Evolutionary conservation across 2,113 vertebrate genomes (phyloP), one percentile per base, ranked within the genome.

Genomic region (Theristicus caerulescens): DNA sequence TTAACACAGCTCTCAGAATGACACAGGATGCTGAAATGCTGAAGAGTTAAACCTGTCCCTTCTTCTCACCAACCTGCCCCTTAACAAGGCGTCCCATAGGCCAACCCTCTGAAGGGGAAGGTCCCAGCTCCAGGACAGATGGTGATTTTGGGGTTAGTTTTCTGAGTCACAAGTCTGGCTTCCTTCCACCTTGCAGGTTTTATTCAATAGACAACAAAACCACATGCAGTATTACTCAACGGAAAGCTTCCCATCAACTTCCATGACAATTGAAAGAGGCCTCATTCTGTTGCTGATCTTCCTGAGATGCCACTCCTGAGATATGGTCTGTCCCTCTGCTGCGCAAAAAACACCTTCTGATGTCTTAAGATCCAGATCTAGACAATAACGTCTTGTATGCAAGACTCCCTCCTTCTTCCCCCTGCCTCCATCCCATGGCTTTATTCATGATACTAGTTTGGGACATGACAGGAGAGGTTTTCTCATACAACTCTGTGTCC

Each of bases 1-100:
- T 96, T 93, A 73, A 77, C 17, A 65, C 78, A 92, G 64, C 26
- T 80, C 32, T 62, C 29, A 46, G 71, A 80, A 86, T 96, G 94
- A 96, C 95, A 96, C 57, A 96, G 76, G 86, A 86, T 96, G 67
- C 86, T 83, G 67, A 94, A 93, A 95, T 88, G 67, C 46, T 86
- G 59, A 77, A 86, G 93, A 90, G n/a, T 70, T 90, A 83, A 91
- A 78, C n/a, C 59, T 59, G 57, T 95, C 65, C 52, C 89, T 93
- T 94, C 88, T 76, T 61, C 82, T 90, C 61, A 89, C 20, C 79
- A 81, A 59, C 32, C 38, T 77, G 54, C 49, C 42, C 46, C 40
- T 82, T 86, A 83, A 70, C 36, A 70, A 72, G 54, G 46, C 7
- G 0, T 62, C 32, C 71, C 76, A 70, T 66, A 92, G 47, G 86